phyloP scores from a whole-genome alignment of 2,113 vertebrate genomes.

The Ctenodactylus gundi region DNA sequence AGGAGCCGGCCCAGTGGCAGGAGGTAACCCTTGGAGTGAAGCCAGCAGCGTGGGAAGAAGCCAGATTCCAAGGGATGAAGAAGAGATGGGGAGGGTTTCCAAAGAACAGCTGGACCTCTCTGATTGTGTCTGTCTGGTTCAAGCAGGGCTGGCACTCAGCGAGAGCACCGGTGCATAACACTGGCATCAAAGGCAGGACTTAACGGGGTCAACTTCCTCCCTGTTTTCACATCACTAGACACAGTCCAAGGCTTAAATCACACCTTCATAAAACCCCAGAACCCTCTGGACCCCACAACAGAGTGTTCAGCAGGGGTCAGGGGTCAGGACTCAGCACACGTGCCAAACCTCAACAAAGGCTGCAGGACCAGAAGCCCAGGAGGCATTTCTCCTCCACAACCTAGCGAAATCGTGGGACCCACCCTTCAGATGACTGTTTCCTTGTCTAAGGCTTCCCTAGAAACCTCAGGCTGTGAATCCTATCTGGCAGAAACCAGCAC shows the following conservation, averaged over 20 bases:
- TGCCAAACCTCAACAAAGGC: not conserved
- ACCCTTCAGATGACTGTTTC: not conserved
- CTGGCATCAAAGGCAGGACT: too few species aligned
- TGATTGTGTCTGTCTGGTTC: not conserved
- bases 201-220: not conserved
- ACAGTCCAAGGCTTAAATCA: not conserved
- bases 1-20: too few species aligned
- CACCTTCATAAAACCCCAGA: not conserved
- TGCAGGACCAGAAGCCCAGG: not conserved
- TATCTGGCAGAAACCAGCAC: not conserved
- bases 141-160: not conserved
- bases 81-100: rapidly evolving
- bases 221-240: not conserved
- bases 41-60: too few species aligned
- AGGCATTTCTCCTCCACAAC: not conserved
- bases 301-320: not conserved
- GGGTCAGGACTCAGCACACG: not conserved
- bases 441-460: not conserved
- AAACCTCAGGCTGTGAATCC: not conserved
- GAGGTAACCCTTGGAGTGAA: not conserved
- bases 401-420: not conserved
- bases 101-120: not conserved
- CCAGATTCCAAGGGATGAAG: rapidly evolving
- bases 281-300: not conserved
- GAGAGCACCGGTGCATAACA: not conserved